These are phyloP conservation scores for Plectropomus leopardus DNA, from an alignment of 2,113 vertebrate species.

Conservation along the genomic window DNA sequence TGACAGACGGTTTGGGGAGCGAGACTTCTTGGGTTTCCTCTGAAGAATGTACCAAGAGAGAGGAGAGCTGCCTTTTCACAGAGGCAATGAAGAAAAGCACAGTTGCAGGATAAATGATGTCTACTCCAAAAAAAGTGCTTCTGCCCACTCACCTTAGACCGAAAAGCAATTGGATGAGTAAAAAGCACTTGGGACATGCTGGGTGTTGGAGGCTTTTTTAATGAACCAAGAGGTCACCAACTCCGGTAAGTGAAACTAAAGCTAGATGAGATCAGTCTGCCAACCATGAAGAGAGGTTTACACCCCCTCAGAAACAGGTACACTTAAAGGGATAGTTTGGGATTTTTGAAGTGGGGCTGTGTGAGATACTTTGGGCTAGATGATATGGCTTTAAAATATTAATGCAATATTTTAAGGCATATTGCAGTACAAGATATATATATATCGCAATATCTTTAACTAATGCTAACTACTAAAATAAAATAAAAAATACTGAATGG, in stretches of 20 bases:
- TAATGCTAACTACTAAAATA: too few species aligned
- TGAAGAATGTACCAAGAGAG: not conserved
- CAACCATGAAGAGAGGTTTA: not conserved
- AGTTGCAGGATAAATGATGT: not conserved
- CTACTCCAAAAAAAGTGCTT: not conserved
- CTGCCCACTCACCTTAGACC: not conserved
- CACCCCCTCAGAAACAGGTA: not conserved
- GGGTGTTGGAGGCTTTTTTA: not conserved
- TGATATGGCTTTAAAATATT: too few species aligned
- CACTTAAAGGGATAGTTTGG: too few species aligned
- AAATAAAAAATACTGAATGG: too few species aligned
- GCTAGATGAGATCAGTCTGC: not conserved
- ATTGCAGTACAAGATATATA: too few species aligned
- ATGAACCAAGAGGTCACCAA: not conserved
- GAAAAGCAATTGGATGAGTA: not conserved
- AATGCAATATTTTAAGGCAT: too few species aligned
- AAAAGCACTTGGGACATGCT: not conserved
- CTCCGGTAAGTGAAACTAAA: not conserved
- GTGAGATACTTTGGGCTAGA: too few species aligned
- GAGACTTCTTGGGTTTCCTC: constrained; percentile 52
- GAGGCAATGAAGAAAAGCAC: not conserved
- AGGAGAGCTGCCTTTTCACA: constrained; percentile 5
- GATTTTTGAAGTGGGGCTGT: too few species aligned
- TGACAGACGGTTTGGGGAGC: not conserved
- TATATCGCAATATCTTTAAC: too few species aligned